Evolutionary conservation across 2,888 invertebrate genomes (phyloP).

Genomic region (Acronicta alni): DNA sequence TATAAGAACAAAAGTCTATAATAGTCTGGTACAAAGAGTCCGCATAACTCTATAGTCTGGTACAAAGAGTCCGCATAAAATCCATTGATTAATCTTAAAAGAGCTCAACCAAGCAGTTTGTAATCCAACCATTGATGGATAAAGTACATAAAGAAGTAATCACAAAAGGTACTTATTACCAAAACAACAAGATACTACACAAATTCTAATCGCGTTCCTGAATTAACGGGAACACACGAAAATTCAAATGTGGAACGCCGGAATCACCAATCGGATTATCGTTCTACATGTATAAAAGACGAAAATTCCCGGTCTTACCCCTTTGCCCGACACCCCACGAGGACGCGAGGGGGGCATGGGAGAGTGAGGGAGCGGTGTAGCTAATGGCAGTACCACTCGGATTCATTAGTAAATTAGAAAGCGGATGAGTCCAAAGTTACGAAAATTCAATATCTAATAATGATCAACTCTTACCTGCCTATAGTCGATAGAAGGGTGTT

Average conservation of each 20-base stretch:
- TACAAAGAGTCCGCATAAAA: background rate
- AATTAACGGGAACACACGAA: constrained; percentile 81
- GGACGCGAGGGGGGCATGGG: constrained; percentile 47
- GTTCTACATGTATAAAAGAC: constrained; percentile 88
- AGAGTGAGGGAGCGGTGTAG: constrained; percentile 66
- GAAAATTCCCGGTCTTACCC: constrained; percentile 87
- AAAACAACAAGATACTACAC: constrained; percentile 70
- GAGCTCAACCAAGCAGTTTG: background rate
- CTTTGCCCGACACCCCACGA: constrained; percentile 70
- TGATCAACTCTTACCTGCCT: constrained; percentile 87
- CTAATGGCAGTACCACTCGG: constrained; percentile 88
- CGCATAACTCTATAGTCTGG: too few relatives aligned
- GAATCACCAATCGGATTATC: constrained; percentile 88
- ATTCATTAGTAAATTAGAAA: constrained; percentile 90
- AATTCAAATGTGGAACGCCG: constrained; percentile 85
- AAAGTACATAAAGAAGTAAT: constrained; percentile 16
- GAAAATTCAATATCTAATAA: constrained; percentile 90
- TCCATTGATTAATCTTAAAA: background rate
- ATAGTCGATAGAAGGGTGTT: constrained; percentile 69
- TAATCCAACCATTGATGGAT: background rate
- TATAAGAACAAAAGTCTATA: too few relatives aligned
- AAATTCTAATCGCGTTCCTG: constrained; percentile 59
- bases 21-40: too few relatives aligned
- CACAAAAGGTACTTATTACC: constrained; percentile 45
- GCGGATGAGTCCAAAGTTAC: constrained; percentile 89